Conservation (phyloP, 2,888 invertebrate species). For the Polia nebulosa region DNA sequence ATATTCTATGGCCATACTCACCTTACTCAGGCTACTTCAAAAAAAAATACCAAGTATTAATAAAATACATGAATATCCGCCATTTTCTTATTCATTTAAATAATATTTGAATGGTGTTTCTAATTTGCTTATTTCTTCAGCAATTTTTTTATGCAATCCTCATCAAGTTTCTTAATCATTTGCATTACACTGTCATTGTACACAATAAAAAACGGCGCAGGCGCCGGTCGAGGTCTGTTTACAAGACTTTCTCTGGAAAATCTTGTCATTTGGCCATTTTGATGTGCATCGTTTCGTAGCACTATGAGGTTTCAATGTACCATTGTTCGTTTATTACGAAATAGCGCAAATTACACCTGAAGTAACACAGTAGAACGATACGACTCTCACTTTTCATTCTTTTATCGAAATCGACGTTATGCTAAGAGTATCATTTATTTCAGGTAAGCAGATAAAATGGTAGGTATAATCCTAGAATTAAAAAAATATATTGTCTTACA, state of each 20-base stretch:
- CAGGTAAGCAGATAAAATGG: background rate
- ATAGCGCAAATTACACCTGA: constrained; percentile 28
- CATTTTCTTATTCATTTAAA: background rate
- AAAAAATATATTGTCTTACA: background rate
- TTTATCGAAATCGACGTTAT: constrained; percentile 2
- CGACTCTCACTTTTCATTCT: constrained; percentile 49
- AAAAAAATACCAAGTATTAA: background rate
- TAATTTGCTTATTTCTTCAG: background rate
- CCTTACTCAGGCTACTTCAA: background rate
- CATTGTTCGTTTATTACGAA: constrained; percentile 56
- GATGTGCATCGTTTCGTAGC: constrained; percentile 33
- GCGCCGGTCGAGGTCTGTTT: constrained; percentile 25
- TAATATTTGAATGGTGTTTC: background rate
- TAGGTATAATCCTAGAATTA: too few relatives aligned
- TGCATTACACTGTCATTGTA: constrained; percentile 7
- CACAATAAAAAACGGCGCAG: constrained; percentile 3
- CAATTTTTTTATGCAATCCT: too few relatives aligned
- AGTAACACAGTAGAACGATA: constrained; percentile 23
- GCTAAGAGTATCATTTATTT: background rate
- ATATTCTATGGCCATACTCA: background rate
- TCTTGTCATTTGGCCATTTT: constrained; percentile 49
- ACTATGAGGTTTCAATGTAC: constrained; percentile 56
- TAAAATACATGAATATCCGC: too few relatives aligned
- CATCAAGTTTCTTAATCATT: background rate
- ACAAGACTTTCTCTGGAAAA: constrained; percentile 53